Base-by-base conservation (phyloP, 2,888 invertebrate species). In the Suillia variegata region DNA sequence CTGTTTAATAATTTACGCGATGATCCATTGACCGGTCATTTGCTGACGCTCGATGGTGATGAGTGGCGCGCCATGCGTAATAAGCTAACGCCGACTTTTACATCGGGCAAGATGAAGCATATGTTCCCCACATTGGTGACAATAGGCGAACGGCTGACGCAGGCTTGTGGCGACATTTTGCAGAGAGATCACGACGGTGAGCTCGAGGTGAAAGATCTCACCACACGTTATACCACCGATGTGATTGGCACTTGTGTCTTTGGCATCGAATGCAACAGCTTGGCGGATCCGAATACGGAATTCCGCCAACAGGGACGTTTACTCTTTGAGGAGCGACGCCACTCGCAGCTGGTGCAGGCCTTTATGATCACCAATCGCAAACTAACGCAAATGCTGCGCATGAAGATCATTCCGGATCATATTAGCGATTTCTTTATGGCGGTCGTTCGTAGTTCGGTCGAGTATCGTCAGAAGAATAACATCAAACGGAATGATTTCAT, bases 181-280 rank as follows among this genome's bases (percentile, higher is more conserved):
- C 31, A 8, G 1, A 51, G 47, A 0, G 17, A 64, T 62, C 18
- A 69, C 2, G 50, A 55, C 8, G 70, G 76, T 1, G 62, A 81
- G 1, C 52, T 76, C 20, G 85, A 86, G 53, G 67, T 85, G 3
- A 82, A 82, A 64, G 82, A 83, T 17, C 49, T 82, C 0, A 74
- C 81, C 24, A 80, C 82, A 0, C 78, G 82, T 2, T 85, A 76
- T 58, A 84, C 85, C 2, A 83, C 83, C 3, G 85, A 86, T 67
- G 83, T 85, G 0, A 84, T 85, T 56, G 83, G 84, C 1, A 77
- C 75, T 1, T 82, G 83, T 67, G 84, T 83, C 6, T 85, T 85
- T 66, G 85, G 85, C 0, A 71, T 85, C 2, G 82, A 84, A 5
- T 81, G 82, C 56, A 82, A 84, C 62, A 80, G 81, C 38, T 71